These are phyloP conservation scores for Sorex fumeus DNA, from an alignment of 2,113 vertebrate species.

Conservation along the genomic window DNA sequence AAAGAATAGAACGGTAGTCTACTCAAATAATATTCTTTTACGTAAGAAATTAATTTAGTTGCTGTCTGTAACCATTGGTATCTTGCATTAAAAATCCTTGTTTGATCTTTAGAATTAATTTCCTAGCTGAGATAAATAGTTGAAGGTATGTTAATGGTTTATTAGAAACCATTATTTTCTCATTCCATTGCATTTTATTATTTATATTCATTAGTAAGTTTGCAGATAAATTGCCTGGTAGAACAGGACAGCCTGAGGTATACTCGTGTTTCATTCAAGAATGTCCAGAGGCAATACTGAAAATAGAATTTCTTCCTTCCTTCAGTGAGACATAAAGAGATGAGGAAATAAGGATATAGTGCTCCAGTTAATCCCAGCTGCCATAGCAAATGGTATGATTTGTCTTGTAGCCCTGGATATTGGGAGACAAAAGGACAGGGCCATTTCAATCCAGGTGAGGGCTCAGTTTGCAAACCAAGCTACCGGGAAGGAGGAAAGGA, in stretches of 20 bases:
- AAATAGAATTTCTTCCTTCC: constrained; percentile 26
- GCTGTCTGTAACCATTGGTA: background rate
- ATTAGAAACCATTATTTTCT: constrained; percentile 26
- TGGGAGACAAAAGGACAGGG: background rate
- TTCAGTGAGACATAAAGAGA: background rate
- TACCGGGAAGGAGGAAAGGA: too few species aligned
- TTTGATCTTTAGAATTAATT: constrained; percentile 34
- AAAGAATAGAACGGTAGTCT: constrained; percentile 3
- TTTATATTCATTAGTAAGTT: background rate
- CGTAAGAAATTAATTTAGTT: constrained; percentile 47
- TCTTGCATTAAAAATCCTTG: background rate
- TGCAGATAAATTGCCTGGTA: background rate
- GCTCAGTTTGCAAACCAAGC: background rate
- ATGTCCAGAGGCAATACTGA: background rate
- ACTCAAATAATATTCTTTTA: background rate
- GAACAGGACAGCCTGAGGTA: background rate
- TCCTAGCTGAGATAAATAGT: constrained; percentile 6
- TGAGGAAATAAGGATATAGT: background rate
- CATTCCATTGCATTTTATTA: constrained; percentile 37
- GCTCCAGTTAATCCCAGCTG: background rate
- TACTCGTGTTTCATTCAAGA: background rate
- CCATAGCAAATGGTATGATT: background rate
- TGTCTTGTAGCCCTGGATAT: background rate
- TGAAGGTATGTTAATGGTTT: background rate
- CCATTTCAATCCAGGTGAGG: background rate